Base-by-base conservation (phyloP, 2,888 invertebrate species). In the Cephonodes hylas region DNA sequence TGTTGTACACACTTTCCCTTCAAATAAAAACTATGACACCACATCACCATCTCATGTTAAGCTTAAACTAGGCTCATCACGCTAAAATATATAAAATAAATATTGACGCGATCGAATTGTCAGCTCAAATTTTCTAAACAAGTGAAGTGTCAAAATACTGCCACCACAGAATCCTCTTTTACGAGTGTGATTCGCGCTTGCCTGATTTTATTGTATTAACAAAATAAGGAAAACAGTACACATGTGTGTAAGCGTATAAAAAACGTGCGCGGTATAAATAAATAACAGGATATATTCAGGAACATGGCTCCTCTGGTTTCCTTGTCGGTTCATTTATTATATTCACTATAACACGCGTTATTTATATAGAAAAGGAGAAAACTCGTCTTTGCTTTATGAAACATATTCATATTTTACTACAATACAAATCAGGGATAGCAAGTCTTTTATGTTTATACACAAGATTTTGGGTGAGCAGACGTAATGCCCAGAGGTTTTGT, bases 311-410 rank as follows among this genome's bases (percentile, higher is more conserved):
- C 13, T 38, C 38, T 38, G 38, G 18, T 10, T 53, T 53, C 58
- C 64, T 63, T 64, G 66, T 65, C 69, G 69, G 25, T 58, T 34
- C 23, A 22, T 38, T 67, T 63, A 65, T 59, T 64, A 57, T 58
- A 64, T 73, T 67, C 69, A 25, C n/a, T 46, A 38, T 38, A n/a
- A n/a, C 38, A 38, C 38, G 23, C 4, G 31, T 53, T 31, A 18
- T 31, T 31, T 20, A 53, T 53, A 53, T 6, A 20, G 18, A 18
- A 73, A 31, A 8, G 3, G 44, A 20, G 20, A 10, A 44, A 44
- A 20, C 18, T 22, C 44, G 8, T 1, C 44, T 44, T 44, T 44
- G 20, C 18, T 18, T 10, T 18, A 44, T 20, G 4, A n/a, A 38
- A n/a, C 10, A n/a, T 38, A n/a, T 13, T 5, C 13, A n/a, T 13